A percentile compares a stretch with the other conserved stretches of the same genome.
Conservation (phyloP, 2,888 invertebrate genomes). For the Apeira syringaria region DNA sequence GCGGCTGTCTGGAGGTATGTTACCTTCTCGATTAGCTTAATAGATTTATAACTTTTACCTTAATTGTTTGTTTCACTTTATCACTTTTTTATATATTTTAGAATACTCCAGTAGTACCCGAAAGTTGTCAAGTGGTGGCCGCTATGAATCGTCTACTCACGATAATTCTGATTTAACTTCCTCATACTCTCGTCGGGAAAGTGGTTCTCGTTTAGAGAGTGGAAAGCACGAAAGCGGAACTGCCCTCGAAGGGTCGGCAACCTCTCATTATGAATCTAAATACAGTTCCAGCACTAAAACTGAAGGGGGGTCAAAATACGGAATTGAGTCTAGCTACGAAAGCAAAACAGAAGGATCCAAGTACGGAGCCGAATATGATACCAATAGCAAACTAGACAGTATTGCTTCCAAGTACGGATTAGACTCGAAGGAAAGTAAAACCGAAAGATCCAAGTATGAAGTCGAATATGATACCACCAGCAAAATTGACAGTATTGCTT, state of each 20-base stretch:
- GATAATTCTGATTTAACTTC: conserved; percentile 58
- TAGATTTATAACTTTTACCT: not conserved
- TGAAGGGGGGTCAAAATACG: conserved; percentile 41
- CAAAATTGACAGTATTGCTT: conserved; percentile 44
- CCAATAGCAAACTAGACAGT: conserved; percentile 55
- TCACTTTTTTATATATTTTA: too few relatives aligned
- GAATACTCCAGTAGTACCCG: conserved; percentile 74
- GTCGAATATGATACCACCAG: conserved; percentile 36
- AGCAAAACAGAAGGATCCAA: conserved; percentile 45
- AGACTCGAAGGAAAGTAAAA: conserved; percentile 60
- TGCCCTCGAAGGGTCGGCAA: conserved; percentile 56
- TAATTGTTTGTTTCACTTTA: too few relatives aligned
- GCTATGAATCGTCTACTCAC: conserved; percentile 64
- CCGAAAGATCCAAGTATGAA: conserved; percentile 41
- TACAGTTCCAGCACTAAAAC: conserved; percentile 52
- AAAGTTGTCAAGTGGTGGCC: conserved; percentile 60
- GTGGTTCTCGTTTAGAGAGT: conserved; percentile 62
- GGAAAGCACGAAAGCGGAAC: conserved; percentile 56
- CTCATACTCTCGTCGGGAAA: conserved; percentile 66
- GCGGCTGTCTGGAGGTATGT: conserved; percentile 84
- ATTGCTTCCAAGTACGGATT: conserved; percentile 64
- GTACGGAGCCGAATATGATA: conserved; percentile 41
- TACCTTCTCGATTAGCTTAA: not conserved
- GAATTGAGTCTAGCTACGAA: conserved; percentile 31
- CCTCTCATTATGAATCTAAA: conserved; percentile 67